Evolutionary conservation across 1,140 invertebrate genomes (phyloP), one percentile per base, ranked within the genome.

Genomic region (Pseudomyrmex cubaensis): DNA sequence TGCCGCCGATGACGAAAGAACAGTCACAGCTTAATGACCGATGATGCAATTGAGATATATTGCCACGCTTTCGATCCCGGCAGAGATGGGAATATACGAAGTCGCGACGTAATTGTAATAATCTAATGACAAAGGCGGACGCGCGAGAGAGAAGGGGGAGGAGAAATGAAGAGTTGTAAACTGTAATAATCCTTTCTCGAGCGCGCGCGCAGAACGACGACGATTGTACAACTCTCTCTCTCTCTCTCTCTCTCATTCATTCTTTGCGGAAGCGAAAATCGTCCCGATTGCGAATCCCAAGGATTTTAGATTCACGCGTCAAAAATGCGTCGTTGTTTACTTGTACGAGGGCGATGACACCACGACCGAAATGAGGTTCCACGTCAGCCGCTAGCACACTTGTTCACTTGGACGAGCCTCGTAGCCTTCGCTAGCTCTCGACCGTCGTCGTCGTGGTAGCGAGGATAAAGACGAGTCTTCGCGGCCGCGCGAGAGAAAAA

Each of bases 401-500:
- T 88, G 75, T 88, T 86, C 56, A 83, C 66, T 63, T 56, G 66
- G 56, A 63, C 73, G 72, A 48, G 63, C 20, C 22, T 89, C 62
- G 77, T 80, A 89, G 85, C 87, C 88, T 67, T 89, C 85, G 88
- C 87, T 88, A 89, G 84, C 74, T 20, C 52, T 83, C 59, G 48
- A 59, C 61, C 54, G 62, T 74, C 82, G 83, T 69, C 57, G 75
- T 72, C 20, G 25, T 35, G 63, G 64, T 76, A 70, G 57, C 75
- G 76, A 72, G 44, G 83, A 73, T 46, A 84, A 78, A 82, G 83
- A 76, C 56, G 82, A 64, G 64, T 74, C 66, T 50, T 59, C 54
- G 72, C 35, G 35, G 35, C 35, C 35, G 35, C 35, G 35, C 35
- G 35, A 35, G 5, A 35, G 35, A 35, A 35, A 35, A 35, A 35